Percentiles rank a stretch among this genome's conserved stretches.
Conservation (phyloP, 2,113 vertebrate species). For the Illadopsis cleaveri region DNA sequence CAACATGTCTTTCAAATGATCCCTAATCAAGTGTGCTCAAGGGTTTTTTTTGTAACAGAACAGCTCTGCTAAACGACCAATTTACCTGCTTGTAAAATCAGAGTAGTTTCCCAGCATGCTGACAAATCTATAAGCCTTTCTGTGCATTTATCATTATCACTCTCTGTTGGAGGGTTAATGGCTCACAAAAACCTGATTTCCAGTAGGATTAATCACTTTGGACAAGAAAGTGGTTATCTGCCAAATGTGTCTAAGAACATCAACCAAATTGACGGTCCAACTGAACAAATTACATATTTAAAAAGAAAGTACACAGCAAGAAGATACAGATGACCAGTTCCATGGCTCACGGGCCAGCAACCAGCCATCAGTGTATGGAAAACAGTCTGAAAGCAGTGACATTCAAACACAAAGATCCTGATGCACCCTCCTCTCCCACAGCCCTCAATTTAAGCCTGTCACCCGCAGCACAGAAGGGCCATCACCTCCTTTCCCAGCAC, state of each 20-base stretch:
- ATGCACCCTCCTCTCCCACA: background rate
- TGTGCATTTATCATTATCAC: background rate
- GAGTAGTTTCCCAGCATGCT: background rate
- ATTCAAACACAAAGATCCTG: background rate
- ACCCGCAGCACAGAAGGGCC: background rate
- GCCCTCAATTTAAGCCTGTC: background rate
- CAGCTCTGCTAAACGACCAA: background rate
- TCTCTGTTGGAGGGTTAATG: background rate
- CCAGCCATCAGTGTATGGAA: background rate
- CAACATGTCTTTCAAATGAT: background rate
- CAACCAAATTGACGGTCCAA: background rate
- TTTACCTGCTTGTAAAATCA: background rate
- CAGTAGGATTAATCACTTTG: background rate
- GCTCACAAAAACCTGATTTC: background rate
- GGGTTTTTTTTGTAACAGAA: background rate
- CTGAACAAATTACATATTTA: background rate
- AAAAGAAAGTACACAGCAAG: background rate
- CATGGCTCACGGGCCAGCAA: background rate
- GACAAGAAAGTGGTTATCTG: background rate
- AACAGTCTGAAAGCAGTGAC: background rate
- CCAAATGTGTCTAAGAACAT: background rate
- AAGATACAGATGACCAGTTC: background rate
- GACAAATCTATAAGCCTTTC: background rate
- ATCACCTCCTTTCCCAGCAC: background rate
- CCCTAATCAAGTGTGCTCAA: background rate